Base-by-base conservation (phyloP, 2,797 vertebrate species). In the Molothrus ater region DNA sequence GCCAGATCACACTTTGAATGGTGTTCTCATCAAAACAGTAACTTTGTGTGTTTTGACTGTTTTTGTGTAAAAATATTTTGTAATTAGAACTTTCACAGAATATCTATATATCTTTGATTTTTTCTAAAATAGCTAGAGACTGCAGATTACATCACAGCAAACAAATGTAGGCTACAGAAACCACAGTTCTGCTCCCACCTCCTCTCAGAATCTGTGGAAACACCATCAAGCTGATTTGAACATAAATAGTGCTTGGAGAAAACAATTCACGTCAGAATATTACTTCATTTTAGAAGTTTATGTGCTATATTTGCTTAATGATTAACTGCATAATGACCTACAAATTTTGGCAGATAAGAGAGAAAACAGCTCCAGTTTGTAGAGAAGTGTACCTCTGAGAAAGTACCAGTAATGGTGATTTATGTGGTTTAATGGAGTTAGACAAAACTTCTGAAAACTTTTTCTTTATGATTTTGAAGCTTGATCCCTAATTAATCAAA, bases 341-440 rank as follows among this genome's bases (percentile, higher is more conserved):
- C 17, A 79, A 32, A 60, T 65, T 22, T 65, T 61, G 60, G n/a
- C 79, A 96, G 65, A 94, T 85, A 82, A 68, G 70, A 78, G 64
- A 69, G n/a, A 86, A 93, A 95, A 92, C 17, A 93, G 48, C 48
- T 96, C 75, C 87, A 95, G 80, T 25, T 60, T 42, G 13, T 36
- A 40, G 26, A 92, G 66, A 43, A 91, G 10, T 32, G 25, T 72
- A 25, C 38, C 34, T 71, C 74, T 63, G 34, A 38, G 19, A 68
- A 74, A 54, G 10, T 51, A 56, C 7, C 14, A 59, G 17, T 74
- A 57, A 10, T 25, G 13, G 6, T 36, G 22, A 86, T 74, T 86
- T 71, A 14, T 80, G 15, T 59, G 10, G 26, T 80, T 83, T 86
- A 53, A 68, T 43, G 36, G 79, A 74, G 38, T 72, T 64, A 32